A percentile compares a stretch with the other conserved stretches of the same genome.
Evolutionary conservation across 2,113 vertebrate genomes (phyloP).

Genomic region (Pseudonaja textilis): DNA sequence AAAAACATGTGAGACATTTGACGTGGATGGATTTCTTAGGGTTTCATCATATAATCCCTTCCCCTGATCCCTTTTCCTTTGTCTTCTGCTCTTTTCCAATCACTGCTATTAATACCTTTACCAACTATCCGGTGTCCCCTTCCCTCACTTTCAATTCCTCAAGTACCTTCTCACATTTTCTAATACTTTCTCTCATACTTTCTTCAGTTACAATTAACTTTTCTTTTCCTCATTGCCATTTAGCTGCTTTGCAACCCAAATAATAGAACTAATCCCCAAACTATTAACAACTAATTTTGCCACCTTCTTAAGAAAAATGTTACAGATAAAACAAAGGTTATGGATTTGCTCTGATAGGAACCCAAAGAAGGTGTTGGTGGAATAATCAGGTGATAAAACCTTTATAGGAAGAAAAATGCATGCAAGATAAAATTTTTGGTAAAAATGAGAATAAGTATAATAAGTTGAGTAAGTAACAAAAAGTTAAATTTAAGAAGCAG

Average conservation of each 20-base stretch:
- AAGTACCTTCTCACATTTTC: not conserved
- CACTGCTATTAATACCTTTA: not conserved
- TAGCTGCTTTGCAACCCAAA: not conserved
- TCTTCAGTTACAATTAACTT: not conserved
- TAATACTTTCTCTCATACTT: not conserved
- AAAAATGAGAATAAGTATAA: not conserved
- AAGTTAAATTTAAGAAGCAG: not conserved
- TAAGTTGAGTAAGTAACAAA: not conserved
- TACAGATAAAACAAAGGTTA: not conserved
- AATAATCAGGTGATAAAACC: not conserved
- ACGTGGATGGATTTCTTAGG: not conserved
- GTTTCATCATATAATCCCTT: not conserved
- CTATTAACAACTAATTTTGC: not conserved
- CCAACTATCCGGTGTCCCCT: not conserved
- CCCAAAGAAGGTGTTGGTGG: not conserved
- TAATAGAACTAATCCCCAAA: not conserved
- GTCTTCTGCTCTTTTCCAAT: not conserved
- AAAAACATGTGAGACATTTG: not conserved
- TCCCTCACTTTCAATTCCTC: not conserved
- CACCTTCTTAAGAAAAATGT: too few species aligned
- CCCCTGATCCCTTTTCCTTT: not conserved
- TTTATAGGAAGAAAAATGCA: not conserved
- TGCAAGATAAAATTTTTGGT: not conserved
- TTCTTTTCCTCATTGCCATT: not conserved
- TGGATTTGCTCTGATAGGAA: not conserved